phyloP scores from a whole-genome alignment of 2,888 invertebrate genomes.

The Ophonus ardosiacus region DNA sequence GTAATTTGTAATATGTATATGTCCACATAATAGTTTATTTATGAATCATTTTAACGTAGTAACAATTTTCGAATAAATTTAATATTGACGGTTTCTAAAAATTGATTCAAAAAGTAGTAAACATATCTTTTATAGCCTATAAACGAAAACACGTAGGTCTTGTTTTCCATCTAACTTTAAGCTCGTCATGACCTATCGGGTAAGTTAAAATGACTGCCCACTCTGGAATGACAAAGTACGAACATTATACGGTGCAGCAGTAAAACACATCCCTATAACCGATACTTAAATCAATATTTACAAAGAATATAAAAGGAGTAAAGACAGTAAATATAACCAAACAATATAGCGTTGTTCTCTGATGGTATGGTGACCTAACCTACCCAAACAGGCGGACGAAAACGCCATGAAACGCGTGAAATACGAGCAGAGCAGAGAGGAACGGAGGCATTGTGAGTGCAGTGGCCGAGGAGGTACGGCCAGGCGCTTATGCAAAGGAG shows the following conservation, averaged over 20 bases:
- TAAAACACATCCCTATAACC: slow-evolving; percentile 44
- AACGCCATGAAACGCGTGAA: slow-evolving; percentile 45
- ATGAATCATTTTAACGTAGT: no score
- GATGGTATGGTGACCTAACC: slow-evolving; percentile 1
- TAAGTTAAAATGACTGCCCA: slow-evolving; percentile 12
- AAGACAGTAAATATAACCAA: slow-evolving; percentile 44
- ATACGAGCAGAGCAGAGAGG: slow-evolving; percentile 35
- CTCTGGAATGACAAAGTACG: slow-evolving; percentile 9
- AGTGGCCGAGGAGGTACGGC: not conserved
- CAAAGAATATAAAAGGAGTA: slow-evolving; percentile 47
- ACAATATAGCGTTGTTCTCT: slow-evolving; percentile 43
- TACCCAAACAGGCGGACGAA: slow-evolving; percentile 35
- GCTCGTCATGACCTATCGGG: not conserved
- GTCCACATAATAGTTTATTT: no score
- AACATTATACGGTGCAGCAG: not conserved
- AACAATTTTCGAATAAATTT: no score
- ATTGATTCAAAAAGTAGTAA: slow-evolving; percentile 1
- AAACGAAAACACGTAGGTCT: not conserved
- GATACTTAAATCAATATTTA: slow-evolving; percentile 56
- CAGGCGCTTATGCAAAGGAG: slow-evolving; percentile 22
- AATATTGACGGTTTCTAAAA: not conserved
- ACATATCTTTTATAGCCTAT: not conserved
- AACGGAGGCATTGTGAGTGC: slow-evolving; percentile 36
- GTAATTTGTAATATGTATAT: no score
- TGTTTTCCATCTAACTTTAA: not conserved